phyloP scores from a whole-genome alignment of 2,888 invertebrate genomes.

The Heliothis peltigera region DNA sequence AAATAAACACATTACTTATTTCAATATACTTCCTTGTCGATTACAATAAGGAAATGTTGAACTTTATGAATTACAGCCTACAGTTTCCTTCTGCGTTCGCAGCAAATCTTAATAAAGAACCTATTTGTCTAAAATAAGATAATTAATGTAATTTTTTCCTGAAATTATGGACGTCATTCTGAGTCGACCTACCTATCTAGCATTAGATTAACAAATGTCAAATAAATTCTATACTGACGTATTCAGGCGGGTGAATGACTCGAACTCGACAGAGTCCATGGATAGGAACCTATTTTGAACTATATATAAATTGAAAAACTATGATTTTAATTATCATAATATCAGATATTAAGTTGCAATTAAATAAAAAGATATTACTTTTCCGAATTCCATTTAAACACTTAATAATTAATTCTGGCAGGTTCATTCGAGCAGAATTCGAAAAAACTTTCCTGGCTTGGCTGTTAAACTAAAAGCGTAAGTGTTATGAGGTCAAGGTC shows the following conservation, averaged over 20 bases:
- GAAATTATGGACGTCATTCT: not conserved
- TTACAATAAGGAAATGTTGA: not conserved
- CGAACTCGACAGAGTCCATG: constrained; percentile 31
- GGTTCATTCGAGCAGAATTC: not conserved
- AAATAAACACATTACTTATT: not conserved
- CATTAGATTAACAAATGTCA: constrained; percentile 11
- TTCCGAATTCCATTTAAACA: not conserved
- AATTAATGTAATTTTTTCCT: too few species aligned
- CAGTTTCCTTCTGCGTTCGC: not conserved
- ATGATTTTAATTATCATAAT: too few species aligned
- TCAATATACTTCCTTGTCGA: not conserved
- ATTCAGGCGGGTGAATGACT: constrained; percentile 53
- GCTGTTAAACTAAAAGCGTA: constrained; percentile 11
- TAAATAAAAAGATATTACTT: too few species aligned
- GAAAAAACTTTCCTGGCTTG: constrained; percentile 8
- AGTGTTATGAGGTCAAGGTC: constrained; percentile 13
- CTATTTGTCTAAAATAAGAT: not conserved
- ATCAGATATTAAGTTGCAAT: constrained; percentile 1
- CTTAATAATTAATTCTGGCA: too few species aligned
- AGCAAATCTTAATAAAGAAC: not conserved
- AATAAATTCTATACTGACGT: constrained; percentile 21
- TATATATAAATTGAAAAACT: constrained; percentile 12
- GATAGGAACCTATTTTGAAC: constrained; percentile 31
- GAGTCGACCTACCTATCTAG: not conserved
- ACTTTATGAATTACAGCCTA: not conserved